A percentile compares a stretch with the other conserved stretches of the same genome.
These are phyloP conservation scores for Danio albolineatus DNA, from an alignment of 2,797 vertebrate species.

Conservation along the genomic window DNA sequence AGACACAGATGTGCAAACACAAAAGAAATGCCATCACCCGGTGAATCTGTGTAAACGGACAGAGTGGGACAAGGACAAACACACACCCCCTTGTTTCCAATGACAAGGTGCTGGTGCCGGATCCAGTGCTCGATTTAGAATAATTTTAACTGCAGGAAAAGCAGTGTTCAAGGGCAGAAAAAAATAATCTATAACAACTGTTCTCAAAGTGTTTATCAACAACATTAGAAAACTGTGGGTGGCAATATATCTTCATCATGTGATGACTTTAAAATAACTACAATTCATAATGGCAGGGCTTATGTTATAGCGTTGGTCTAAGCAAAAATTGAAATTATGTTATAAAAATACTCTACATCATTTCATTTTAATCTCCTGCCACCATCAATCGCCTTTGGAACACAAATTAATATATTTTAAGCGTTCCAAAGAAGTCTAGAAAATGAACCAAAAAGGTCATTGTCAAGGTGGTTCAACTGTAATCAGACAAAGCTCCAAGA, in stretches of 20 bases:
- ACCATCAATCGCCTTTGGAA: too few relatives aligned
- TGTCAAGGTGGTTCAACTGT: too few relatives aligned
- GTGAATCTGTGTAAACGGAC: constrained; percentile 64
- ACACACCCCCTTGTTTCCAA: not conserved
- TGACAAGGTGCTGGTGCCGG: constrained; percentile 15
- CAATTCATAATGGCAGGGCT: not conserved
- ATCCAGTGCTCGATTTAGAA: constrained; percentile 8
- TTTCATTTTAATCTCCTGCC: too few relatives aligned
- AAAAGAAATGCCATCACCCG: constrained; percentile 62
- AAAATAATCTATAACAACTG: not conserved
- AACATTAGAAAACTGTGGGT: not conserved
- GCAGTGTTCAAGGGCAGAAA: not conserved
- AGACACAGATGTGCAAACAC: constrained; percentile 71
- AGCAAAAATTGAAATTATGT: too few relatives aligned
- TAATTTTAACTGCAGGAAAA: not conserved
- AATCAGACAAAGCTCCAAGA: too few relatives aligned
- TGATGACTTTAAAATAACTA: not conserved
- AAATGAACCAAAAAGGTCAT: too few relatives aligned
- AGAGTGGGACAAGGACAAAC: constrained; percentile 56
- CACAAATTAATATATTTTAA: too few relatives aligned
- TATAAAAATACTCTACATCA: too few relatives aligned
- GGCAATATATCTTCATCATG: not conserved
- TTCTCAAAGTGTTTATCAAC: not conserved
- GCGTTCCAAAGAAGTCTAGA: too few relatives aligned
- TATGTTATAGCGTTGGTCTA: not conserved